Evolutionary conservation across 2,113 vertebrate species (phyloP).

Genomic region (Ondatra zibethicus): DNA sequence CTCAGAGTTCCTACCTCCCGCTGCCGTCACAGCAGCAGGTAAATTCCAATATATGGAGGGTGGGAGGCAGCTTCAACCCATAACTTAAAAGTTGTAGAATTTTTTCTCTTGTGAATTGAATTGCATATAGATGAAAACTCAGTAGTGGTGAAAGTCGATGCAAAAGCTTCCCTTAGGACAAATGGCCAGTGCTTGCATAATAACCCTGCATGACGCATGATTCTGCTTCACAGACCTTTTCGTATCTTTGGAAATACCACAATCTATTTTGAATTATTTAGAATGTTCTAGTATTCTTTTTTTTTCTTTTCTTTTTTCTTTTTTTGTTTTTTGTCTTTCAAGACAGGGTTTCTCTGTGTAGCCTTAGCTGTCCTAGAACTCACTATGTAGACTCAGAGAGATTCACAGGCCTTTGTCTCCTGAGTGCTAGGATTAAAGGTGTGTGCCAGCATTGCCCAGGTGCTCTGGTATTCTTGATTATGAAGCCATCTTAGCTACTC

Average conservation of each 20-base stretch:
- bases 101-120: conserved; percentile 17
- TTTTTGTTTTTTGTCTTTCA: too few relatives aligned
- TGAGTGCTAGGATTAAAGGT: too few relatives aligned
- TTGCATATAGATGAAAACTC: background rate
- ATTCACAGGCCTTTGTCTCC: too few relatives aligned
- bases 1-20: background rate
- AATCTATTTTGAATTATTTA: background rate
- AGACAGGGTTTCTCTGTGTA: too few relatives aligned
- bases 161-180: background rate
- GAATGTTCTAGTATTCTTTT: conserved; percentile 24
- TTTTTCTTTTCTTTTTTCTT: background rate
- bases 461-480: conserved; percentile 20
- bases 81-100: background rate
- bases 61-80: background rate
- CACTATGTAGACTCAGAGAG: too few relatives aligned
- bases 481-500: background rate
- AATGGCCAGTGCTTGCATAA: background rate
- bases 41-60: background rate
- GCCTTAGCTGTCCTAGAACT: too few relatives aligned
- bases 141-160: background rate
- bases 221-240: background rate
- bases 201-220: background rate
- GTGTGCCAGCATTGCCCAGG: too few relatives aligned
- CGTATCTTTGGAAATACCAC: background rate
- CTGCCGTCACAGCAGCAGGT: background rate